A percentile compares a stretch with the other conserved stretches of the same genome.
Conservation (phyloP, 2,113 vertebrate species). For the Panthera tigris region DNA sequence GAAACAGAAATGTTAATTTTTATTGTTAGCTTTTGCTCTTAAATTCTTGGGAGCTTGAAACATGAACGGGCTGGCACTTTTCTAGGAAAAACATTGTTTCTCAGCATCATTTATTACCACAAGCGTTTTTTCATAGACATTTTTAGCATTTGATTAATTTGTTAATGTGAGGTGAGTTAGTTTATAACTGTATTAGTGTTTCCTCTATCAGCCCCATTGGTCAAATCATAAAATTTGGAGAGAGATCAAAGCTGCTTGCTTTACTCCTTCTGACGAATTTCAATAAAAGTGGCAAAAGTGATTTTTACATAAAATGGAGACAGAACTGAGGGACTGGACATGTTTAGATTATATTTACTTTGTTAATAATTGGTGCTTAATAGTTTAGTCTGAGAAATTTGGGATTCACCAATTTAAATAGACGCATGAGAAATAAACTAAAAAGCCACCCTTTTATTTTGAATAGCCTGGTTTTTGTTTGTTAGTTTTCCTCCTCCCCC, state of each 20-base stretch:
- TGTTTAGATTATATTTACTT: slow-evolving; percentile 44
- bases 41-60: background rate
- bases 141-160: slow-evolving; percentile 72
- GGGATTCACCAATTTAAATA: background rate
- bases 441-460: background rate
- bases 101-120: background rate
- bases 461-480: background rate
- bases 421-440: background rate
- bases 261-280: slow-evolving; percentile 55
- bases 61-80: background rate
- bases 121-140: background rate
- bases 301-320: slow-evolving; percentile 57
- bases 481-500: background rate
- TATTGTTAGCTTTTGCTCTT: background rate
- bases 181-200: slow-evolving; percentile 55
- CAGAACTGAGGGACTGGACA: background rate
- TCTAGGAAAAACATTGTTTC: background rate
- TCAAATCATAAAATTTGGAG: slow-evolving; percentile 63
- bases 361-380: slow-evolving; percentile 60
- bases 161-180: slow-evolving; percentile 49
- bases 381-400: background rate
- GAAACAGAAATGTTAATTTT: background rate
- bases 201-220: slow-evolving; percentile 45
- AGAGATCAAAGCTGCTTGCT: slow-evolving; percentile 48
- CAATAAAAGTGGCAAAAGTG: slow-evolving; percentile 63